Base-by-base conservation (phyloP, 2,888 invertebrate genomes). In the Torymus aiolomorphi region DNA sequence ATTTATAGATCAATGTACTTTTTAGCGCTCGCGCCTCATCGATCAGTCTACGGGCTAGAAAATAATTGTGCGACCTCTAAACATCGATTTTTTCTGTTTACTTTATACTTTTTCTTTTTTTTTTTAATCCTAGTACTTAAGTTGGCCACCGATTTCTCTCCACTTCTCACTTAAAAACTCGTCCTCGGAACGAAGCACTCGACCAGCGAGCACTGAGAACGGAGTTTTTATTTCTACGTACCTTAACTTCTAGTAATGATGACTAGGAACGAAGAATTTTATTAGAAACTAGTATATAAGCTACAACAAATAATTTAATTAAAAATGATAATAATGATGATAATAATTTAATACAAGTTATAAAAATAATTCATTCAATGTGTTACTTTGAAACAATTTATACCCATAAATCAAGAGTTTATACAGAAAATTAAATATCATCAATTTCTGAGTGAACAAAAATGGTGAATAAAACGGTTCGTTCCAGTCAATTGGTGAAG, bases 51-150 rank as follows among this genome's bases (percentile, higher is more conserved):
- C 84, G 82, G 86, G 83, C 86, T 87, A 87, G 83, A 87, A 87
- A 87, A 87, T 78, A 78, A 86, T 88, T 86, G 86, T 86, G 85
- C 84, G 86, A 86, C 83, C 85, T 86, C 85, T 87, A 87, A 86
- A 89, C 86, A 87, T 79, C 83, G 73, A 88, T 83, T 84, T 80
- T 78, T 80, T 80, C 76, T 73, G 83, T 76, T 84, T 83, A 77
- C 83, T 74, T 77, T 83, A 82, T 76, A 73, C 49, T 56, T 16
- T 62, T 61, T 14, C 51, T 31, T 65, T 31, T 63, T 67, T 8
- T 54, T 66, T 73, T 56, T 78, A 65, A 67, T n/a, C 18, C 63
- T 76, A 73, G 49, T 72, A 75, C 20, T 78, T 81, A 72, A 83
- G 83, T 83, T 84, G 80, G 84, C 83, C 78, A 81, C 77, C 69